Conservation (phyloP, 2,797 vertebrate genomes). For the Salmo trutta region DNA sequence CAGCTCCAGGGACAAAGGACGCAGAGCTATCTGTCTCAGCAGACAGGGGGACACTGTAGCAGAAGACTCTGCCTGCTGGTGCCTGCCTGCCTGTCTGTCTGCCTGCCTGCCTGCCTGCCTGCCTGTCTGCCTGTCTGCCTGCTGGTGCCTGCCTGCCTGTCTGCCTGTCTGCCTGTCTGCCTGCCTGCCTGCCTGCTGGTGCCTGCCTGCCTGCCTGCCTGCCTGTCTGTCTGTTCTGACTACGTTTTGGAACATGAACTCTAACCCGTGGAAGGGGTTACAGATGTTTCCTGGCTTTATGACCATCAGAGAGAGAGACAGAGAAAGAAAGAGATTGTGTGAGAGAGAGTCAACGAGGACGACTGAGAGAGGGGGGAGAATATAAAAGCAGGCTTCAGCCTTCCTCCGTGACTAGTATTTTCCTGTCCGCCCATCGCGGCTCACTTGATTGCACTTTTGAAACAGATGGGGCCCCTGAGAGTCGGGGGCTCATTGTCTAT, state of each 20-base stretch:
- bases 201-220: background rate
- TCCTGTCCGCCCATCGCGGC: constrained; percentile 32
- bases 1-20: constrained; percentile 45
- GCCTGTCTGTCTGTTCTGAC: constrained; percentile 44
- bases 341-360: constrained; percentile 8
- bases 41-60: background rate
- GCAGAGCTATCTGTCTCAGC: background rate
- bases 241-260: constrained; percentile 19
- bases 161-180: background rate
- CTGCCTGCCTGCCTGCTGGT: constrained; percentile 20
- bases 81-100: too few species aligned
- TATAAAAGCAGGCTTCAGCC: constrained; percentile 23
- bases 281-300: constrained; percentile 60
- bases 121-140: constrained; percentile 32
- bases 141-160: too few species aligned
- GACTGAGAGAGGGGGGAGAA: background rate
- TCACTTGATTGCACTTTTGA: constrained; percentile 38
- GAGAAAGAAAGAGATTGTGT: background rate
- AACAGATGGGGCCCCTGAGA: constrained; percentile 29
- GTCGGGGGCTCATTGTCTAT: constrained; percentile 33
- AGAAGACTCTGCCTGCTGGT: background rate
- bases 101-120: constrained; percentile 9
- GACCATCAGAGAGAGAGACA: constrained; percentile 2
- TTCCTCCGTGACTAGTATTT: constrained; percentile 48
- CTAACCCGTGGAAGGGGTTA: constrained; percentile 38